Base-by-base conservation (phyloP, 2,113 vertebrate genomes). In the Halichoeres trimaculatus region DNA sequence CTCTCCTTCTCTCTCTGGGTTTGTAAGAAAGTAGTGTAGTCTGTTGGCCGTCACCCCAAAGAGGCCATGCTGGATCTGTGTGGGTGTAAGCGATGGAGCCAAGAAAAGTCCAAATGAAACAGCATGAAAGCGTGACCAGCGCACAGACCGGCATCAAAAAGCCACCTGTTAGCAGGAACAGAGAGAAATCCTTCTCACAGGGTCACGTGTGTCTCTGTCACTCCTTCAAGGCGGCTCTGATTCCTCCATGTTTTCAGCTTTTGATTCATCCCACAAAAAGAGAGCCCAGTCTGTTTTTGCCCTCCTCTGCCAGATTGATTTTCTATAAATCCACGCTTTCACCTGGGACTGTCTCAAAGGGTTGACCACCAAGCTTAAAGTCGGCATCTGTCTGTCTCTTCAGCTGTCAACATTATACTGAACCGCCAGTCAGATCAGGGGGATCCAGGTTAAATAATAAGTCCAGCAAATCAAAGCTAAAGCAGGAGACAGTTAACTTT, bases 101-200 rank as follows among this genome's bases (percentile, higher is more conserved):
- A 55, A 67, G n/a, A 51, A 51, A 38, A 57, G 50, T 69, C 20
- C 40, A 48, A 53, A 56, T 43, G 40, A 76, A 70, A n/a, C 67
- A 43, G 55, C 40, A 43, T 11, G 30, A 65, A 66, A 50, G 35
- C 72, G 30, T 43, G 20, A 50, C 50, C 38, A 50, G 34, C 56
- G 34, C 24, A 57, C 24, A 67, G 20, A 52, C 51, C 1, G 1
- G 35, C 16, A 63, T 70, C 22, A 71, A 63, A 85, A 53, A 76
- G 70, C 51, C 56, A 50, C 61, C 61, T 56, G 60, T 58, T 36
- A 47, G 54, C 45, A 8, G 23, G 10, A 63, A 56, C 36, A 35
- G 56, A 45, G 41, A 17, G 52, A 23, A n/a, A 63, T 17, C 41
- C 4, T 17, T 16, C 41, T 43, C 41, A 16, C 41, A 43, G 13